Conservation (phyloP, 2,888 invertebrate genomes). For the Xiphydria camelus region DNA sequence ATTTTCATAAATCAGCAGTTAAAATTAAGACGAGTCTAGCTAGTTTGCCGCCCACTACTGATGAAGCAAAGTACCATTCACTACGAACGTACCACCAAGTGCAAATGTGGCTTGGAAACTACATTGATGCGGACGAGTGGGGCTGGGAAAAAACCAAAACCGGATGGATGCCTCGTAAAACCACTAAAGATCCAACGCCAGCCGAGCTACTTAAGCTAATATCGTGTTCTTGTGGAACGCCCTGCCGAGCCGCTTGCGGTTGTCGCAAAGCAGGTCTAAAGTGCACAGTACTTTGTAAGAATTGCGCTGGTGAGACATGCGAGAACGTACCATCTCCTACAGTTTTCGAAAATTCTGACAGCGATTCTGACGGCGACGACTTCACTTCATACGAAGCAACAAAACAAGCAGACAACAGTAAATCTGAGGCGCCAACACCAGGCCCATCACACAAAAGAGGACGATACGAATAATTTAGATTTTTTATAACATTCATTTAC, state of each 20-base stretch:
- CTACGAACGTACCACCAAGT: slow-evolving; percentile 8
- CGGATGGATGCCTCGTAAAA: slow-evolving; percentile 16
- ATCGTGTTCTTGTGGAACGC: slow-evolving; percentile 14
- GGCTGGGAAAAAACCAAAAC: slow-evolving; percentile 17
- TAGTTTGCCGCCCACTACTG: slow-evolving; percentile 18
- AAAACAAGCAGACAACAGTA: no score
- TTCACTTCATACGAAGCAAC: no score
- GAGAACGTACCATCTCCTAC: no score
- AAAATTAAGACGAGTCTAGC: slow-evolving; percentile 24
- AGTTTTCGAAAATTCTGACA: no score
- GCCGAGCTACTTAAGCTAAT: slow-evolving; percentile 10
- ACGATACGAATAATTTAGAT: no score
- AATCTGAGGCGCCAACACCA: no score
- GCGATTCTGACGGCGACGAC: no score
- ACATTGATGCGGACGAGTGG: slow-evolving; percentile 14
- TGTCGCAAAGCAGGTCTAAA: slow-evolving; percentile 16
- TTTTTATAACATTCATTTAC: no score
- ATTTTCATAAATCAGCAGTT: slow-evolving; percentile 15
- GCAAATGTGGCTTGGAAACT: slow-evolving; percentile 6
- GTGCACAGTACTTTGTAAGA: slow-evolving; percentile 12
- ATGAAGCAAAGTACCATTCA: slow-evolving; percentile 21
- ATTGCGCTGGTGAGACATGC: slow-evolving; percentile 16
- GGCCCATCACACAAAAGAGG: no score
- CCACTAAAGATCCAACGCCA: slow-evolving; percentile 11
- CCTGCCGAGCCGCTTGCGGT: slow-evolving; percentile 10